Conservation (phyloP, 2,797 vertebrate species). For the Cichlasoma orientale region DNA sequence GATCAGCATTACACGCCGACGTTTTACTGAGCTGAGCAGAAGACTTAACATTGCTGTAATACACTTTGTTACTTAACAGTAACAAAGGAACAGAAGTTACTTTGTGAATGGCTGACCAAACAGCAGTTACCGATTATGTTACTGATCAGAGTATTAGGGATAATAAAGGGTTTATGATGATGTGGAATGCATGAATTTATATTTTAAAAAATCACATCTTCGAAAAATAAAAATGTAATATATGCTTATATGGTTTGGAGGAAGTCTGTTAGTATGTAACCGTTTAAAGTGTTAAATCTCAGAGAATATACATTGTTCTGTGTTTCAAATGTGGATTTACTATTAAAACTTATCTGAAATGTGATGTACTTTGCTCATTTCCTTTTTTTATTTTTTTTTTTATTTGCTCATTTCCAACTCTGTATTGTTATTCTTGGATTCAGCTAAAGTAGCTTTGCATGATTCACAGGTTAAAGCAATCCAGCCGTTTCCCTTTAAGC, state of each 20-base stretch:
- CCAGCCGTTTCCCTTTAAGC: too few relatives aligned
- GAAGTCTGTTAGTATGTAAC: neutral
- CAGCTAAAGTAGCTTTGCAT: too few relatives aligned
- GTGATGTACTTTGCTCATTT: neutral
- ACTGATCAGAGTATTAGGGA: neutral
- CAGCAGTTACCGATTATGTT: neutral
- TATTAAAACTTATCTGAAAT: neutral
- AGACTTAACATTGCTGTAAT: neutral
- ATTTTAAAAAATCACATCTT: rapidly evolving
- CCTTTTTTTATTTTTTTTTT: too few relatives aligned
- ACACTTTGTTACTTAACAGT: neutral
- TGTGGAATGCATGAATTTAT: neutral
- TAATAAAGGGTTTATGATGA: neutral
- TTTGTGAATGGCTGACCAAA: neutral
- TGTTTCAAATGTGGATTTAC: neutral
- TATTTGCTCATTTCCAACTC: neutral
- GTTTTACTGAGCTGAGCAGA: neutral
- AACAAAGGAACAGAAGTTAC: too few relatives aligned
- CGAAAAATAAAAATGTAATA: neutral
- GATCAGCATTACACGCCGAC: rapidly evolving
- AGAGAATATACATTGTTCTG: neutral
- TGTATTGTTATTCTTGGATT: neutral
- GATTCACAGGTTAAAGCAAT: neutral
- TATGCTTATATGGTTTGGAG: rapidly evolving
- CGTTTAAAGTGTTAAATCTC: neutral